phyloP scores from a whole-genome alignment of 2,797 vertebrate species.

The Siniperca undulata region DNA sequence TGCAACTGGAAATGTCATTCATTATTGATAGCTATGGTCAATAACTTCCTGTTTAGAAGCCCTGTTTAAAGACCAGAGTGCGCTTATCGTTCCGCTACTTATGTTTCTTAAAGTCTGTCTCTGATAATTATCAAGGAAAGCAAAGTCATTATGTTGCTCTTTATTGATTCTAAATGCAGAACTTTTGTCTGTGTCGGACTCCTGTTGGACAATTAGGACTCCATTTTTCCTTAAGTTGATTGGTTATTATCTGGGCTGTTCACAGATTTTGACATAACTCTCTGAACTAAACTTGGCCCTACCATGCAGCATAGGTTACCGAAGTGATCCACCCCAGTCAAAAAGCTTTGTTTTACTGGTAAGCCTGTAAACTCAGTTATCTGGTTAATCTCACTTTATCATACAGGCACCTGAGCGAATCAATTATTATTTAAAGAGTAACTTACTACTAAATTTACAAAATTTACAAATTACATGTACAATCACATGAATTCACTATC shows the following conservation, averaged over 20 bases:
- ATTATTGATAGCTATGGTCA: slow-evolving; percentile 44
- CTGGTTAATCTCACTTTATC: neutral
- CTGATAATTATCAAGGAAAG: neutral
- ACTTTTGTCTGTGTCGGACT: neutral
- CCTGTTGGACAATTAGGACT: neutral
- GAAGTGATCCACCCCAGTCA: neutral
- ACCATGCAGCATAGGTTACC: neutral
- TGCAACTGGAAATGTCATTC: slow-evolving; percentile 33
- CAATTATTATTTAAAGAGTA: neutral
- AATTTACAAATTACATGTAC: too few species aligned
- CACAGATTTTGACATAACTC: neutral
- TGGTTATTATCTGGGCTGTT: neutral
- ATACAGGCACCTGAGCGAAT: neutral
- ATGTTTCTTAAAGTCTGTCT: slow-evolving; percentile 3
- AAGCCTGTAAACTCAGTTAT: neutral
- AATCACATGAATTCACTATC: too few species aligned
- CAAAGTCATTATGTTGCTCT: slow-evolving; percentile 9
- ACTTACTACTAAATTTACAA: too few species aligned
- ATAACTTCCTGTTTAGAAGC: slow-evolving; percentile 36
- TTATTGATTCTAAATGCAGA: slow-evolving; percentile 3
- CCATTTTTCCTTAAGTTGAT: neutral
- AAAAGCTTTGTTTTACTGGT: neutral
- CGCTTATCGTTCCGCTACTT: slow-evolving; percentile 19
- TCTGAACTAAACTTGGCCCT: neutral
- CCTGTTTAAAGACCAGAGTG: neutral